A percentile compares a stretch with the other conserved stretches of the same genome.
phyloP scores from a whole-genome alignment of 1,140 invertebrate species.

The Heliconius hermathena region DNA sequence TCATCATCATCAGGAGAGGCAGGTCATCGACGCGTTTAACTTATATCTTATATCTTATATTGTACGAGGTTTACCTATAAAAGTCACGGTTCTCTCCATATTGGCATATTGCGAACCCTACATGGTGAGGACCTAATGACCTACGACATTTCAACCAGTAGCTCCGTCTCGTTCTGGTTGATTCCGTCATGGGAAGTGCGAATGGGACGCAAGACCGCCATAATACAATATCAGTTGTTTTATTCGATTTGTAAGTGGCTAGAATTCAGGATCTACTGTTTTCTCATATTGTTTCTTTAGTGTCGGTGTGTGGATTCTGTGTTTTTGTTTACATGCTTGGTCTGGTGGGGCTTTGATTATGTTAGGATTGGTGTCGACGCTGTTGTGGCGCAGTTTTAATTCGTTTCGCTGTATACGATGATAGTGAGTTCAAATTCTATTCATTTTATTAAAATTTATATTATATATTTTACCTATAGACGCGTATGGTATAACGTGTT shows the following conservation, averaged over 20 bases:
- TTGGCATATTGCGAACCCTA: conserved; percentile 78
- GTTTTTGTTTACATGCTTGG: conserved; percentile 41
- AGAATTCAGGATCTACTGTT: conserved; percentile 66
- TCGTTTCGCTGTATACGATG: neutral
- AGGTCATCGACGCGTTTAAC: conserved; percentile 68
- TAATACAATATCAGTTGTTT: conserved; percentile 78
- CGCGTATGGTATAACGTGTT: too few species aligned
- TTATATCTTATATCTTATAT: conserved; percentile 58
- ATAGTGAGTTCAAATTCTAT: neutral
- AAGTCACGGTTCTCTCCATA: conserved; percentile 75
- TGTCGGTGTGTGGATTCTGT: conserved; percentile 49
- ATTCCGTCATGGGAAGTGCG: conserved; percentile 32
- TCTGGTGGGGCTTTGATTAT: conserved; percentile 15
- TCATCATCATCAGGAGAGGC: conserved; percentile 49
- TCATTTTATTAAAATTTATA: neutral
- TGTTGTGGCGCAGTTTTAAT: neutral
- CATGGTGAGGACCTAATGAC: conserved; percentile 77
- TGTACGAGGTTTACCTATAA: conserved; percentile 64
- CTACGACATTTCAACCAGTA: conserved; percentile 77
- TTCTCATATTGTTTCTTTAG: conserved; percentile 73
- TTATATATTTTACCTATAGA: too few species aligned
- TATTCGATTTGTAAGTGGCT: conserved; percentile 76
- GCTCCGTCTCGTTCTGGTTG: conserved; percentile 50
- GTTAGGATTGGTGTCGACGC: neutral
- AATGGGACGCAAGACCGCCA: conserved; percentile 58